These are phyloP conservation scores for Thaleichthys pacificus DNA, from an alignment of 2,797 vertebrate genomes.

Conservation along the genomic window DNA sequence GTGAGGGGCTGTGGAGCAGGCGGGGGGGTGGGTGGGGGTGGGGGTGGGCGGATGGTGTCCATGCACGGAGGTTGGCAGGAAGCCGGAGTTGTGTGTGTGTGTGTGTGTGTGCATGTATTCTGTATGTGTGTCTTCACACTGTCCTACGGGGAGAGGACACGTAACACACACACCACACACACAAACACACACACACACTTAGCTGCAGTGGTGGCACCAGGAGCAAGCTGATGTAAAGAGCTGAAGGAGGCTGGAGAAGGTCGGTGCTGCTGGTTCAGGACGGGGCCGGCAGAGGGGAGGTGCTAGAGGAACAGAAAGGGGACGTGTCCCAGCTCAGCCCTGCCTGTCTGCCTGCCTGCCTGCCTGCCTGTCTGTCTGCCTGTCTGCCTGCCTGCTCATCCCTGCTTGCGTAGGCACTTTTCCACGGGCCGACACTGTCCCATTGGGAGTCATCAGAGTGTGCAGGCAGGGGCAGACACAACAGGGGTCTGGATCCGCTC, in stretches of 20 bases:
- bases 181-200: slow-evolving; percentile 26
- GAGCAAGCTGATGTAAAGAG: slow-evolving; percentile 29
- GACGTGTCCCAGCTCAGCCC: slow-evolving; percentile 53
- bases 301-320: slow-evolving; percentile 56
- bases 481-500: slow-evolving; percentile 37
- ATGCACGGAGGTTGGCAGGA: slow-evolving; percentile 40
- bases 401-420: slow-evolving; percentile 68
- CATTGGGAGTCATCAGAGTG: slow-evolving; percentile 55
- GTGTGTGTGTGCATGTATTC: slow-evolving; percentile 12
- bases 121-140: slow-evolving; percentile 29
- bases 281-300: slow-evolving; percentile 43
- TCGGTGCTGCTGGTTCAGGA: slow-evolving; percentile 50
- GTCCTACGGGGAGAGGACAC: slow-evolving; percentile 38
- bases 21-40: not conserved
- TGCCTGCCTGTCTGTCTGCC: slow-evolving; percentile 60
- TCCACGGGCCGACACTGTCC: slow-evolving; percentile 51
- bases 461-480: slow-evolving; percentile 49
- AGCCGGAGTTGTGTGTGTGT: slow-evolving; percentile 24
- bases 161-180: slow-evolving; percentile 48
- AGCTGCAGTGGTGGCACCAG: slow-evolving; percentile 34
- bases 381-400: slow-evolving; percentile 53
- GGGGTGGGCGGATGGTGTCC: slow-evolving; percentile 5
- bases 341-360: slow-evolving; percentile 53
- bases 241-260: slow-evolving; percentile 40
- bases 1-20: slow-evolving; percentile 1